These are phyloP conservation scores for Sylvia borin DNA, from an alignment of 2,797 vertebrate species.

Conservation along the genomic window DNA sequence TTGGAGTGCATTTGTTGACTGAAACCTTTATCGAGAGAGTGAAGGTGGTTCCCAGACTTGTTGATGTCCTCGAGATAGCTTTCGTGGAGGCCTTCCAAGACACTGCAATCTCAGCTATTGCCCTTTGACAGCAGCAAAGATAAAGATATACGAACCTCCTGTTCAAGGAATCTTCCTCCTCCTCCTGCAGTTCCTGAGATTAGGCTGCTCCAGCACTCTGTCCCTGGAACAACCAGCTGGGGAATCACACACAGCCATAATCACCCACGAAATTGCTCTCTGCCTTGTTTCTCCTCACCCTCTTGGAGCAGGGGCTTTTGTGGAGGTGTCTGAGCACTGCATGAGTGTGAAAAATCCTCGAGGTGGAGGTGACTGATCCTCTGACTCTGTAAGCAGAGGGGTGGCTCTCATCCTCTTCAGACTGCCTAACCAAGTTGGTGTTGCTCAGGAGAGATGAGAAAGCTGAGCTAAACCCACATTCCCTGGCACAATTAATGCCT, in stretches of 20 bases:
- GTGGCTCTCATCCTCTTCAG: neutral
- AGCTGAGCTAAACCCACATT: neutral
- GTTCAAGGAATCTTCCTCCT: neutral
- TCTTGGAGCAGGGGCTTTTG: neutral
- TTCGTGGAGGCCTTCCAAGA: neutral
- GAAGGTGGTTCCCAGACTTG: slow-evolving; percentile 38
- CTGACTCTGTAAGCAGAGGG: neutral
- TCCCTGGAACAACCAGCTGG: neutral
- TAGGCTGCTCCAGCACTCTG: neutral
- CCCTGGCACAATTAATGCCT: neutral
- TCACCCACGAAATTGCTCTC: neutral
- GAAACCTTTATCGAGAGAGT: slow-evolving; percentile 59
- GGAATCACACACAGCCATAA: neutral
- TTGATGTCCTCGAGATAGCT: neutral
- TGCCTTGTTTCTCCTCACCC: neutral
- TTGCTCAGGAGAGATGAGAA: neutral
- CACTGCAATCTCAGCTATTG: slow-evolving; percentile 33
- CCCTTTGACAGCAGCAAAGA: slow-evolving; percentile 61
- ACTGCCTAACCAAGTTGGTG: neutral
- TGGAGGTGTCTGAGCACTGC: neutral
- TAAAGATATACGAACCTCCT: neutral
- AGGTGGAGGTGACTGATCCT: neutral
- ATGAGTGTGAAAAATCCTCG: fast-evolving
- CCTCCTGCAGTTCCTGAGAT: neutral
- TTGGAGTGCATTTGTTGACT: neutral